Base-by-base conservation (phyloP, 2,113 vertebrate genomes). In the Pristiophorus japonicus region DNA sequence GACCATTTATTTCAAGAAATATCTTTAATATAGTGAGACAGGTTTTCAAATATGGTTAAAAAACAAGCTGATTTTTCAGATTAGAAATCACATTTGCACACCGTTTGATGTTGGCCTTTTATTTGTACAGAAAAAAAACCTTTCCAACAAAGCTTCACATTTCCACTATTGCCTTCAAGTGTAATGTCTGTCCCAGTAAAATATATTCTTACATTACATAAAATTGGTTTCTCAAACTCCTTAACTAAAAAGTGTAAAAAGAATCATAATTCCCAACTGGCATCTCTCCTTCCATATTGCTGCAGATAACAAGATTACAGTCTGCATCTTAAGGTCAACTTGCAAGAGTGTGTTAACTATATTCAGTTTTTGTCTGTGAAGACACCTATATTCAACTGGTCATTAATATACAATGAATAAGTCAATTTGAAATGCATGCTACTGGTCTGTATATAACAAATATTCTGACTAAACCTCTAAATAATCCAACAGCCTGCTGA, bases 11-110 rank as follows among this genome's bases (percentile, higher is more conserved):
- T 47, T 38, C 14, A 45, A 47, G 42, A 94, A 22, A 94, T 47
- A 66, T 47, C 59, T 92, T 94, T 14, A 45, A 94, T 47, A 67
- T 62, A 94, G 65, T 67, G 92, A 94, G 22, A 70, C 63, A 94
- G 24, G 65, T 67, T 94, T 66, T 67, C 65, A 94, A 66, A 94
- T 47, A 5, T 67, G 42, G 63, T 92, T 92, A 22, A 65, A 75
- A 94, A 66, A 30, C 22, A 67, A 94, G 22, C 20, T 12, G 38
- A 66, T 42, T 92, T 65, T 47, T 67, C 24, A 94, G 92, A 67
- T 45, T 59, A 70, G 65, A 94, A 24, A 67, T 42, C 18, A 93
- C 42, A 67, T 94, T 94, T 94, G 20, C 42, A 6, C 59, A 66
- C 42, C 91, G 42, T 65, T 92, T 65, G 62, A 63, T 65, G 47